A percentile compares a stretch with the other conserved stretches of the same genome.
Conservation (phyloP, 1,140 invertebrate species). For the Elysia chlorotica region DNA sequence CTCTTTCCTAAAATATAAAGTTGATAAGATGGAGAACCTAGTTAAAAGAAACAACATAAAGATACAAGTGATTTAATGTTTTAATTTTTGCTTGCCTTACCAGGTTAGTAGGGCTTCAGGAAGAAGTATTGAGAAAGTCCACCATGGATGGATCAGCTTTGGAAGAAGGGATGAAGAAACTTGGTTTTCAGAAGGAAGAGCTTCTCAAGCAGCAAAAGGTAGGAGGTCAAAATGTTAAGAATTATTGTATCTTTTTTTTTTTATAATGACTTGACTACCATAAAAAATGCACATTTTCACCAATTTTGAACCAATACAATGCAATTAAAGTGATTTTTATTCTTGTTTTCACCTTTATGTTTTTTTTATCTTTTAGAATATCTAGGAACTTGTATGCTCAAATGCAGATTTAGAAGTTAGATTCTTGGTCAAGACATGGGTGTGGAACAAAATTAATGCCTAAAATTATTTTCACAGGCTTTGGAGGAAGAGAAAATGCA, state of each 20-base stretch:
- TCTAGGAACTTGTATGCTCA: too few relatives aligned
- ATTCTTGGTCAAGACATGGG: too few relatives aligned
- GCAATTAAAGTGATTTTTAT: too few relatives aligned
- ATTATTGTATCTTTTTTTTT: neutral
- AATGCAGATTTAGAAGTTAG: too few relatives aligned
- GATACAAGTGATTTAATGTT: too few relatives aligned
- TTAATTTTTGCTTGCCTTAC: too few relatives aligned
- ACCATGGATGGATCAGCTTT: neutral
- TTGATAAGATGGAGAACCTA: too few relatives aligned
- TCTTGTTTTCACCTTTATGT: too few relatives aligned
- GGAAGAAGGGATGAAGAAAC: neutral
- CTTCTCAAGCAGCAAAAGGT: neutral
- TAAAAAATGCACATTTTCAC: neutral
- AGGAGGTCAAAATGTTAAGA: neutral
- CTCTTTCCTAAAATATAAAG: too few relatives aligned
- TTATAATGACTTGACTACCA: neutral
- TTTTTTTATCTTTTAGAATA: too few relatives aligned
- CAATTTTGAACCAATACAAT: neutral
- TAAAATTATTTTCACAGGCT: slow-evolving; percentile 40
- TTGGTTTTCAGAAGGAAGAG: neutral
- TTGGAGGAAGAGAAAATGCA: slow-evolving; percentile 37
- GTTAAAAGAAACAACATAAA: too few relatives aligned
- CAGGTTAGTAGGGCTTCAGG: slow-evolving; percentile 8
- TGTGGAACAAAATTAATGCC: too few relatives aligned
- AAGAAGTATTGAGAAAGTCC: neutral